A percentile compares a stretch with the other conserved stretches of the same genome.
These are phyloP conservation scores for Acrocera orbiculus DNA, from an alignment of 2,888 invertebrate species.

Conservation along the genomic window DNA sequence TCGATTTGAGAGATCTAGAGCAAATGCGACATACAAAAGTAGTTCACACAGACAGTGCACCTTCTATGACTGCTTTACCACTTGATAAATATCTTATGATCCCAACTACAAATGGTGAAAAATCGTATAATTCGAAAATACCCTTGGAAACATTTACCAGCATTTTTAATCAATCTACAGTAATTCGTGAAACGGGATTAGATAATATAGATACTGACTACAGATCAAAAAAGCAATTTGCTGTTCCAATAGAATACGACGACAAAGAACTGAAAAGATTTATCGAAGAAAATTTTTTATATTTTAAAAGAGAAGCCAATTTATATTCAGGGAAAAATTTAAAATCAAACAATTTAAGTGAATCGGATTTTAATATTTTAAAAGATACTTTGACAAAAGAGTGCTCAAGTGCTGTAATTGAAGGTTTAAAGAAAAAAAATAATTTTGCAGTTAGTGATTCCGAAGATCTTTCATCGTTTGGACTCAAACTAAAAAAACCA, in stretches of 20 bases:
- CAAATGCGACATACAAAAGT: conserved; percentile 31
- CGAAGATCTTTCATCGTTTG: conserved; percentile 24
- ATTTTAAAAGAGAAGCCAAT: too few species aligned
- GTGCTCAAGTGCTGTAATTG: too few species aligned
- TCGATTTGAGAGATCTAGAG: conserved; percentile 31
- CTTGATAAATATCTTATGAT: conserved; percentile 20
- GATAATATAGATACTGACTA: too few species aligned
- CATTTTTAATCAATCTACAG: too few species aligned
- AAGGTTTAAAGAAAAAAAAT: too few species aligned
- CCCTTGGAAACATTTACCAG: too few species aligned
- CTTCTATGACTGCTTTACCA: conserved; percentile 30
- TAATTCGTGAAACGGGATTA: too few species aligned
- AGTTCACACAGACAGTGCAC: conserved; percentile 31
- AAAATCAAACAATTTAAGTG: conserved; percentile 27
- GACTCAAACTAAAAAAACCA: conserved; percentile 14
- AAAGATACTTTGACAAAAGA: too few species aligned
- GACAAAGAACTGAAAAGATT: conserved; percentile 30
- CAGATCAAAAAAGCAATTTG: conserved; percentile 15
- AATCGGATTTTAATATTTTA: conserved; percentile 27
- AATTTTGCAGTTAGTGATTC: conserved; percentile 29
- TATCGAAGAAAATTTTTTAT: conserved; percentile 30
- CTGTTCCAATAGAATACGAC: conserved; percentile 27
- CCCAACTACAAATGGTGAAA: background rate
- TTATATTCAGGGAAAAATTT: too few species aligned
- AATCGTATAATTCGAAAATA: background rate